These are phyloP conservation scores for Actinernus sp. DNA, from an alignment of 92 coral and sea anemone genomes.

Conservation along the genomic window DNA sequence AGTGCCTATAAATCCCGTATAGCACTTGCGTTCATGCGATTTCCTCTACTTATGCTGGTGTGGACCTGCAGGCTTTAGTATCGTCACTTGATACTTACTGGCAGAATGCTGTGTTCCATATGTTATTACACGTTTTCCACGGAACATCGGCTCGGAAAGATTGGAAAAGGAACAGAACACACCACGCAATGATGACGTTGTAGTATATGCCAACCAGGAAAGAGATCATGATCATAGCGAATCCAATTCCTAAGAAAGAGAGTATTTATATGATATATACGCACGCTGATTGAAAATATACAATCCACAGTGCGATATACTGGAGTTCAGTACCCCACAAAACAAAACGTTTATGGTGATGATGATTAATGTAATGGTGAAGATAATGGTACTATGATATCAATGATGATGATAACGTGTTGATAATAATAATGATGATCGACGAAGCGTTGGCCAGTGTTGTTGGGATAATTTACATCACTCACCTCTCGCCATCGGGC, in stretches of 20 bases:
- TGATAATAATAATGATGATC: neutral
- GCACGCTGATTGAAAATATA: too few relatives aligned
- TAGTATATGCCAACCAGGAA: conserved; percentile 83
- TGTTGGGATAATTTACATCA: neutral
- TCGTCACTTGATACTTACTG: too few relatives aligned
- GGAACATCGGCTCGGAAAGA: conserved; percentile 90
- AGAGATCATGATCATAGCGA: conserved; percentile 91
- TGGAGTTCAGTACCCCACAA: too few relatives aligned
- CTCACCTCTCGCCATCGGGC: conserved; percentile 92
- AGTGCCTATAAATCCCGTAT: too few relatives aligned
- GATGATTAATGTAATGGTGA: too few relatives aligned
- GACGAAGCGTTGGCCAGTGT: neutral
- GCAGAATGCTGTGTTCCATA: conserved; percentile 84
- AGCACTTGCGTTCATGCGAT: too few relatives aligned
- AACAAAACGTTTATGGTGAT: too few relatives aligned
- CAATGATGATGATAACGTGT: neutral
- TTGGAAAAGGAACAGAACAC: conserved; percentile 79
- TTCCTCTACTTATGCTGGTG: too few relatives aligned
- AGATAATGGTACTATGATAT: too few relatives aligned
- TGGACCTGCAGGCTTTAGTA: too few relatives aligned
- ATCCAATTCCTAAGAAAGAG: conserved; percentile 91
- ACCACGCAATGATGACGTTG: conserved; percentile 93
- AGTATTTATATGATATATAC: too few relatives aligned
- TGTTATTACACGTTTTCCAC: conserved; percentile 79
- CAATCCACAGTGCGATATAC: too few relatives aligned